Base-by-base conservation (phyloP, 2,888 invertebrate species). In the Perizoma affinitatum region DNA sequence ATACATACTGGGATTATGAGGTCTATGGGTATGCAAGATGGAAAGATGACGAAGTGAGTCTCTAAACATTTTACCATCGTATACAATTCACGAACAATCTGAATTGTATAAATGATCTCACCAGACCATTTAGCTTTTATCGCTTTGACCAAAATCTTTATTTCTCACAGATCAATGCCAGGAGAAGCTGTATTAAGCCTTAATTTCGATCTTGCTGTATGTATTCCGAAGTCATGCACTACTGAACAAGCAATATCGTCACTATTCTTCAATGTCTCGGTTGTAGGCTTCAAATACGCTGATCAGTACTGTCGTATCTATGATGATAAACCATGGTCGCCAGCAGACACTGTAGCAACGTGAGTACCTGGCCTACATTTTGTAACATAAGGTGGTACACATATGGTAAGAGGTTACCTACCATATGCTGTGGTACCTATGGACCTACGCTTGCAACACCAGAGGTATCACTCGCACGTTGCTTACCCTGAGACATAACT, bases 141-240 rank as follows among this genome's bases (percentile, higher is more conserved):
- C 3, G 22, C 22, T 22, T 22, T 22, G 22, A 22, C 22, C 22
- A 22, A 22, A 43, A 43, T 4, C 5, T 43, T 5, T 10, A 10
- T 43, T 43, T 45, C 46, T 43, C 53, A 11, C 54, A 58, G 56
- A 22, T 41, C 58, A 56, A 47, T 41, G 40, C 40, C 40, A 51
- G 49, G 11, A n/a, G 47, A 47, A 33, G 36, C 34, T 46, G 43
- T 41, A 47, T 22, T 9, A 50, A 48, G 10, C 35, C 58, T 34
- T 36, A 53, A 52, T n/a, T 62, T 69, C n/a, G 52, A 52, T 45
- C 38, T 79, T 7, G 75, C 74, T 9, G 63, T 78, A 5, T 81
- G 81, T 50, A 66, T 81, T n/a, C 82, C 82, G 0, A 76, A 72
- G 45, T 53, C 74, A 7, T 82, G 82, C 56, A 68, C 76, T 0